Evolutionary conservation across 1,140 invertebrate genomes (phyloP), one percentile per base, ranked within the genome.

Genomic region (Tetranychus cinnabarinus): DNA sequence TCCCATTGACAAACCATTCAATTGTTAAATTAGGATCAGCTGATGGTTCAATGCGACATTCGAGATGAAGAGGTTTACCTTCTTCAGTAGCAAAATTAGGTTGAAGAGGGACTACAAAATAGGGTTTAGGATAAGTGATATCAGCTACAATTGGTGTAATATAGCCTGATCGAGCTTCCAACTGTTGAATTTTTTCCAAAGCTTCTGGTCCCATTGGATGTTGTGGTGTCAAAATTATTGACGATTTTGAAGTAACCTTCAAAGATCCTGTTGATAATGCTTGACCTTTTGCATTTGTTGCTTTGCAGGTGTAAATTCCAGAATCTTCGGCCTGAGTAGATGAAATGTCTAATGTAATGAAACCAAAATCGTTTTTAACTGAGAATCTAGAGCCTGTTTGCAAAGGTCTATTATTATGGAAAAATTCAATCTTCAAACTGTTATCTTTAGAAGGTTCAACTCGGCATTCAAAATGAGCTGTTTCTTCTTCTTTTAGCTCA

Each of bases 351-450:
- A 91, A 72, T 1, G 85, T 83, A 65, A 90, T 84, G 60, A 87
- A 89, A n/a, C 87, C 88, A 71, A 91, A 91, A 68, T 95, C 90
- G 58, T 46, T 37, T 31, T 89, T 78, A 72, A 85, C 86, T 69
- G 89, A 86, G 3, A 93, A 86, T 63, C 90, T 76, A 13, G 86
- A 88, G 15, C 79, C 80, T 68, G 59, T 31, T 66, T 83, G 82
- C 66, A 64, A 39, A 37, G 87, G 84, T 64, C 81, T 76, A 68
- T 86, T 88, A 70, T 97, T 92, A 64, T 91, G 88, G 75, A 88
- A 93, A 93, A 93, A 98, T 76, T 96, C 88, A 0, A 98, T 89
- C 72, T 86, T 88, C 84, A 98, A 86, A 0, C 86, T 88, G 0
- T 87, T 80, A 76, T 98, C 93, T 47, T 90, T 93, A 31, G 96